Base-by-base conservation (phyloP, 2,113 vertebrate genomes). In the Pseudorectes ferrugineus region DNA sequence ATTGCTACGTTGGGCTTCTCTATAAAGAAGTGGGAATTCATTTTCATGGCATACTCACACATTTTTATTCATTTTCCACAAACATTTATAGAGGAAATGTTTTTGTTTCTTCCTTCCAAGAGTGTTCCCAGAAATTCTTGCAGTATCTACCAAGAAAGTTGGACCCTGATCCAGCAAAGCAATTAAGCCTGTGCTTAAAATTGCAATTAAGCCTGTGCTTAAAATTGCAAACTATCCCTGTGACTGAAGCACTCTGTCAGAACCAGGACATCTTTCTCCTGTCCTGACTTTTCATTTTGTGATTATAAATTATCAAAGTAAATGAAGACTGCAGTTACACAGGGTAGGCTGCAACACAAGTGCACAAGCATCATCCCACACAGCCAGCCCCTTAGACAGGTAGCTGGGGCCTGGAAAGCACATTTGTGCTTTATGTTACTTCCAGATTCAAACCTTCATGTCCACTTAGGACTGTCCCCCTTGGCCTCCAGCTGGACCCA, bases 11-110 rank as follows among this genome's bases (percentile, higher is more conserved):
- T 38, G 42, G 21, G 14, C 90, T 70, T n/a, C 51, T 70, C 2
- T 4, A 17, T 58, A 80, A 93, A 80, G n/a, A 76, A 94, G 33
- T 68, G 35, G 29, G 80, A 88, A 88, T 73, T 70, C 5, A 76
- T 89, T 89, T 95, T 94, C 42, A 28, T 89, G 68, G 35, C 63
- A 70, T 72, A 40, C 17, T 79, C 49, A 65, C 29, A 81, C 6
- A 20, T 89, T 92, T 95, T 92, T 77, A 93, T 85, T 88, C 8
- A 84, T 80, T 95, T 97, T 55, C 90, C 65, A 67, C 82, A 88
- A 92, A 71, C 6, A 74, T 89, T 94, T 78, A 57, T 59, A 86
- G 59, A 80, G 68, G 43, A 93, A 94, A 73, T 59, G 33, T 61
- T 91, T 92, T 92, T 90, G 29, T 71, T 86, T 92, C 55, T 48